A percentile compares a stretch with the other conserved stretches of the same genome.
Evolutionary conservation across 2,888 invertebrate genomes (phyloP).

Genomic region (Pristionchus maxplancki): DNA sequence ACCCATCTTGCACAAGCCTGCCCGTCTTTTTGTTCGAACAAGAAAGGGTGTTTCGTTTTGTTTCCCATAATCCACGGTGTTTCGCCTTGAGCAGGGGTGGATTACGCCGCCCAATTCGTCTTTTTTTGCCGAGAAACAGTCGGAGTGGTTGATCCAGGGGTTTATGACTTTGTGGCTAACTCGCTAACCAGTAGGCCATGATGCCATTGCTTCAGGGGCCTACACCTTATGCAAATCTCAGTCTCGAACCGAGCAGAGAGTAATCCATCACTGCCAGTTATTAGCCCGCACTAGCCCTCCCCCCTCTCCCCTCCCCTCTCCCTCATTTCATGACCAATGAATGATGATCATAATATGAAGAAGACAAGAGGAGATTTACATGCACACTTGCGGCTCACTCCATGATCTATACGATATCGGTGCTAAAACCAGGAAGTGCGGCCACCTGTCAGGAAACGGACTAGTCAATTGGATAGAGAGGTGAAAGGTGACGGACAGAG

Average conservation of each 20-base stretch:
- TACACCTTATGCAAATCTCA: constrained; percentile 30
- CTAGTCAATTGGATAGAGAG: no score
- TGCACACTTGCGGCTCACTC: background rate
- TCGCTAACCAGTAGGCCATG: background rate
- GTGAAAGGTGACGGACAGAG: constrained; percentile 38
- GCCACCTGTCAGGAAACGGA: constrained; percentile 37
- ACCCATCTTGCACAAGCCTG: constrained; percentile 11
- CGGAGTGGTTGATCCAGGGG: constrained; percentile 3
- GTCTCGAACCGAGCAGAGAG: background rate
- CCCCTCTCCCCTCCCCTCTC: background rate
- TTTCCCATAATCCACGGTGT: constrained; percentile 28
- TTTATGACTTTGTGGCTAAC: background rate
- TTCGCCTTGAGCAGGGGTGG: background rate
- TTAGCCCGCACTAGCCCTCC: background rate
- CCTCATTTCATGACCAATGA: constrained; percentile 8
- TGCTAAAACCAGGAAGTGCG: constrained; percentile 13
- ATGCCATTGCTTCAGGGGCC: background rate
- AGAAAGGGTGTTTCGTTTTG: no score
- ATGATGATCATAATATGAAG: background rate
- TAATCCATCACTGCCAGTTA: constrained; percentile 52
- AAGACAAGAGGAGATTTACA: background rate
- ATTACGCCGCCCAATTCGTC: constrained; percentile 16
- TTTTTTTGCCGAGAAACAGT: background rate
- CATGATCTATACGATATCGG: constrained; percentile 39
- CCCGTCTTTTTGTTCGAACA: background rate